A percentile compares a stretch with the other conserved stretches of the same genome.
Evolutionary conservation across 2,113 vertebrate genomes (phyloP).

Genomic region (Meriones unguiculatus): DNA sequence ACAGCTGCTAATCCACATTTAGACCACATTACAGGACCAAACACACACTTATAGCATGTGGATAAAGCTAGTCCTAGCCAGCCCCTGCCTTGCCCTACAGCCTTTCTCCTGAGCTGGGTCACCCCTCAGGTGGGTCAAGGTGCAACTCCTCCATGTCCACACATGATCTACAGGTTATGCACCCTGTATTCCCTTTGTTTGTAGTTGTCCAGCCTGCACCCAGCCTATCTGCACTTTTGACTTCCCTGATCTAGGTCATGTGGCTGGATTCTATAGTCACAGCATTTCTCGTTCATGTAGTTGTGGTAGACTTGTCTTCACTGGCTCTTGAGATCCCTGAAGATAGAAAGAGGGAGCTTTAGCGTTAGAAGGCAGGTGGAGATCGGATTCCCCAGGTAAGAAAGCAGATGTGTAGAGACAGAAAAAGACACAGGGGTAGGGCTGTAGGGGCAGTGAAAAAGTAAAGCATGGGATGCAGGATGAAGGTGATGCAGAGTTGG

Average conservation of each 20-base stretch:
- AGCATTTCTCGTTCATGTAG: rapidly evolving
- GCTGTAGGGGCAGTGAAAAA: background rate
- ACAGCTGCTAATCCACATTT: rapidly evolving
- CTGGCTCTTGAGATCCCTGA: background rate
- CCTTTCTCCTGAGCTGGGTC: background rate
- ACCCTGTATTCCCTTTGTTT: background rate
- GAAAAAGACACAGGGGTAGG: background rate
- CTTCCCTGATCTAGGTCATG: rapidly evolving
- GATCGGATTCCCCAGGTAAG: background rate
- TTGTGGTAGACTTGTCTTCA: rapidly evolving
- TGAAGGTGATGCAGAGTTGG: background rate
- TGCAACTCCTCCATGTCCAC: rapidly evolving
- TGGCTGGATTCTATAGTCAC: background rate
- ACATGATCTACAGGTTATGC: background rate
- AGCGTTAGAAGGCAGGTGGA: background rate
- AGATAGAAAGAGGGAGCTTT: background rate
- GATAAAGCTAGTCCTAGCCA: background rate
- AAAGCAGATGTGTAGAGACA: background rate
- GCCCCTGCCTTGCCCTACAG: background rate
- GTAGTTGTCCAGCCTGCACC: background rate
- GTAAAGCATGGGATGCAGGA: background rate
- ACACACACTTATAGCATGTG: background rate
- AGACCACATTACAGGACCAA: background rate
- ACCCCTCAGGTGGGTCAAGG: background rate
- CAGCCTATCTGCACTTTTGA: background rate